Conservation (phyloP, 2,888 invertebrate genomes). For the Hybos culiciformis region DNA sequence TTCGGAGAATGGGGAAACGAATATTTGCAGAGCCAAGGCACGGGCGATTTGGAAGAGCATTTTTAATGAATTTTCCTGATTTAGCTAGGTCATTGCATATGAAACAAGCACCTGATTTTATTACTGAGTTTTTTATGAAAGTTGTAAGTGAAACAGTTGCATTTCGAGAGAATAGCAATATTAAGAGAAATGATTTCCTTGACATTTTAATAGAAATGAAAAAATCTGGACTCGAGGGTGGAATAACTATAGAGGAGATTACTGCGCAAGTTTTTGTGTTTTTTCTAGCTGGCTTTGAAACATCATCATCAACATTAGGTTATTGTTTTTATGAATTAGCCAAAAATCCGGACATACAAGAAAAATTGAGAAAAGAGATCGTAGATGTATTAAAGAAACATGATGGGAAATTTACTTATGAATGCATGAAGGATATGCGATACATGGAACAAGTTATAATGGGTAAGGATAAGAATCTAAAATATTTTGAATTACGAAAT, state of each 20-base stretch:
- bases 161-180: conserved; percentile 26
- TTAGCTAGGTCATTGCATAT: conserved; percentile 20
- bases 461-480: conserved; percentile 25
- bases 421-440: conserved; percentile 36
- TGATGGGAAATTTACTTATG: conserved; percentile 33
- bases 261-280: conserved; percentile 41
- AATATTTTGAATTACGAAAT: not conserved
- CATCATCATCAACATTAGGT: conserved; percentile 36
- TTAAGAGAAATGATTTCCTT: conserved; percentile 38
- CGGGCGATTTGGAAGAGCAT: conserved; percentile 2
- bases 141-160: conserved; percentile 31
- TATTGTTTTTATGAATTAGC: conserved; percentile 39
- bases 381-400: conserved; percentile 25
- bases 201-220: conserved; percentile 36
- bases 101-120: conserved; percentile 19
- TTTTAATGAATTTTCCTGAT: conserved; percentile 6
- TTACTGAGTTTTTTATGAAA: conserved; percentile 26
- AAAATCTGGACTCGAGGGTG: conserved; percentile 14
- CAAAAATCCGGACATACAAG: conserved; percentile 36
- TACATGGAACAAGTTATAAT: conserved; percentile 38
- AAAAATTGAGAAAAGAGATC: conserved; percentile 34
- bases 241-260: conserved; percentile 34
- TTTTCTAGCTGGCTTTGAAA: conserved; percentile 41
- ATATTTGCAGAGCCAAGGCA: conserved; percentile 13
- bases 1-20: conserved; percentile 21